Conservation (phyloP, 2,888 invertebrate genomes). For the Nymphalis polychloros region DNA sequence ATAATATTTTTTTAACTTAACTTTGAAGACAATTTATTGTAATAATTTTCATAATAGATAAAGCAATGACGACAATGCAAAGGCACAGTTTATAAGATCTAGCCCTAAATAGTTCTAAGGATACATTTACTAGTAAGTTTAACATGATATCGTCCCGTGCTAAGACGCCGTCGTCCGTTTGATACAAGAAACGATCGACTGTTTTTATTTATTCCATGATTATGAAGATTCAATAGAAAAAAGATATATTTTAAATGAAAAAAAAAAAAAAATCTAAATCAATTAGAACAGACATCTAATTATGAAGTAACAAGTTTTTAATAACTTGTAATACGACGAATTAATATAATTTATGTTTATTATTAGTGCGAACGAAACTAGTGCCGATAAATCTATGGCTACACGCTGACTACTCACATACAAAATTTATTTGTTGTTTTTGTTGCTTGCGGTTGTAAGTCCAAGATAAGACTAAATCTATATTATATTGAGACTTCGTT, state of each 20-base stretch:
- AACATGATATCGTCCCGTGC: background rate
- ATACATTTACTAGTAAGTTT: background rate
- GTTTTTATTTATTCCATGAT: too few relatives aligned
- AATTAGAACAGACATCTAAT: too few relatives aligned
- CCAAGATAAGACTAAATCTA: background rate
- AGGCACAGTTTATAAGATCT: conserved; percentile 8
- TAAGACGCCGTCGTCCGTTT: background rate
- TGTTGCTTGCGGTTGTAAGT: background rate
- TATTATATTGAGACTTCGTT: background rate
- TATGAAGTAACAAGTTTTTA: background rate
- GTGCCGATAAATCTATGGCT: conserved; percentile 10
- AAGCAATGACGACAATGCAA: background rate
- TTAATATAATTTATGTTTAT: background rate
- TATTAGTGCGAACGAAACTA: conserved; percentile 15
- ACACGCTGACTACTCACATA: background rate
- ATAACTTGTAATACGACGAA: background rate
- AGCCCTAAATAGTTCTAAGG: background rate
- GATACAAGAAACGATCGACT: background rate
- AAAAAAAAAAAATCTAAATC: too few relatives aligned
- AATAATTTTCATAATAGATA: background rate
- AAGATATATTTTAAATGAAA: too few relatives aligned
- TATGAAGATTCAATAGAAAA: too few relatives aligned
- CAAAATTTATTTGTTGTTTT: background rate
- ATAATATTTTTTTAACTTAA: too few relatives aligned
- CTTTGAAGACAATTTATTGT: background rate